Base-by-base conservation (phyloP, 2,888 invertebrate genomes). In the Agrochola litura region DNA sequence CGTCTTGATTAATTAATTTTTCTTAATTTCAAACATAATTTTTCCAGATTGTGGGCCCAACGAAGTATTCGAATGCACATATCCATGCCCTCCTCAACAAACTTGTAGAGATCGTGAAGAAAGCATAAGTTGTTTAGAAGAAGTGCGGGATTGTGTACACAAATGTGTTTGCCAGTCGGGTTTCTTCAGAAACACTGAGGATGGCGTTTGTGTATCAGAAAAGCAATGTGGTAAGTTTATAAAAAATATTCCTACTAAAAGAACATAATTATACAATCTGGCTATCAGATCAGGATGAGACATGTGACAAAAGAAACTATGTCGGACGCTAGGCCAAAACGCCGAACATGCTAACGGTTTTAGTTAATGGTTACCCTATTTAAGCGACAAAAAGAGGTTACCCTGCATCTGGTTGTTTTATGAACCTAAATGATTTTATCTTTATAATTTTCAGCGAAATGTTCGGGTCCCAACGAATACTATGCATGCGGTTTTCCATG, bases 401-500 rank as follows among this genome's bases (percentile, higher is more conserved):
- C 4, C n/a, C 19, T 43, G 12, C 25, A 4, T 63, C 22, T 30
- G 70, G 30, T 65, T 30, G 8, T 43, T 52, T 8, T 19, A 52
- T 2, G 14, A 14, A 46, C 9, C 43, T 43, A 43, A 10, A 4
- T 10, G 16, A 14, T 16, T 10, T 14, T n/a, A 12, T 10, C 6
- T 74, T 22, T 54, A 19, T 66, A 22, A 12, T 72, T 75, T 73
- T 37, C 73, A 84, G 83, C 56, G 2, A 72, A 80, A 73, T 84
- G 83, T 75, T 30, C 61, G 8, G 66, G 72, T 2, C 22, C 72
- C 4, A 72, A 84, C 19, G 77, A 84, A 75, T 64, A 77, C 41
- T 84, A 77, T 25, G 74, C 61, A 14, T 84, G 73, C 9, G 77
- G 60, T 22, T 52, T 41, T 10, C 65, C 75, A 22, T 84, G 85